Evolutionary conservation across 2,888 invertebrate species (phyloP), one percentile per base, ranked within the genome.

Genomic region (Cloeon dipterum): DNA sequence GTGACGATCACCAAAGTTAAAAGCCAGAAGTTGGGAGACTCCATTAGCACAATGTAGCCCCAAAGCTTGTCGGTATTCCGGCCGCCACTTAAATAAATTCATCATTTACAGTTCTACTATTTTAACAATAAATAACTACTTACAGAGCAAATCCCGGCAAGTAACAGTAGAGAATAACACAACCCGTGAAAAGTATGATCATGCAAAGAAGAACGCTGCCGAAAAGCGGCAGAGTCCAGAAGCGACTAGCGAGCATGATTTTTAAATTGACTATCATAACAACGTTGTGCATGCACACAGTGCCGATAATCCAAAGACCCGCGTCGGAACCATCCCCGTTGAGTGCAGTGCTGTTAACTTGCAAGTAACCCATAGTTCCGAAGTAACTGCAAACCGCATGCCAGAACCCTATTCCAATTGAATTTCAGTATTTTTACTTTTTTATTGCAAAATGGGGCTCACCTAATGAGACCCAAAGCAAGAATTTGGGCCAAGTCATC

Each of bases 351-450:
- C 46, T 44, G 20, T 41, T 41, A 5, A 38, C 20, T 45, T 47
- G 48, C 4, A 47, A 32, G 19, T 50, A 42, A 18, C 20, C 20
- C 39, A 33, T 38, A 7, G 66, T 53, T 46, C 68, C 62, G 42
- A 61, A 62, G 52, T 69, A 78, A 23, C 72, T 62, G n/a, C 70
- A 53, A 4, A 63, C 40, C 0, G 72, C 61, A 48, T 79, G 78
- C 59, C 74, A 76, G 1, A 68, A 42, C 3, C 65, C 73, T 43
- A 62, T 50, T 10, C 49, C 42, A 20, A 32, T 32, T 10, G 3
- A 32, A 32, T 13, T 33, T 33, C 26, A 26, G 8, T 13, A 26
- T 26, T 8, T 26, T 14, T 26, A 8, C 5, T 7, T 4, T 8
- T 26, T 2, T 26, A 4, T 10, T 32, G 4, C 17, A 3, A 3